Base-by-base conservation (phyloP, 2,113 vertebrate genomes). In the Oncorhynchus masou region DNA sequence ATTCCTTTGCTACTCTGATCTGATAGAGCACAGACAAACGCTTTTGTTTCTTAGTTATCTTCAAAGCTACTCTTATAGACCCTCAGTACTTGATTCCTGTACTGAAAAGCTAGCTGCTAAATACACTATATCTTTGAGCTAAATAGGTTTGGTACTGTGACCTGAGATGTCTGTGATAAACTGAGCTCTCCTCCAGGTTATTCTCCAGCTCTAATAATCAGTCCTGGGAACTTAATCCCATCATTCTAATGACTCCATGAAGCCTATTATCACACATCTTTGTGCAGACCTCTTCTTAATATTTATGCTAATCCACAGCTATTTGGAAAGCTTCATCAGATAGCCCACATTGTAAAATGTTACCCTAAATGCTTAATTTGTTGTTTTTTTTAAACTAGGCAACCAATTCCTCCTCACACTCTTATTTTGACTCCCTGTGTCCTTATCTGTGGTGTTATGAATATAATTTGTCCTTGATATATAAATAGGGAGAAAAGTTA, bases 351-450 rank as follows among this genome's bases (percentile, higher is more conserved):
- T 45, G 39, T 11, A 45, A 45, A 45, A 45, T 45, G 2, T 45
- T 11, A 45, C 9, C 39, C 34, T 69, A 11, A 51, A 65, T 34
- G 34, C 34, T 69, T 8, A 51, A 65, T 62, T 31, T n/a, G 24
- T 22, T 54, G 62, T 29, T 64, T 54, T 73, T 29, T 64, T 62
- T 25, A 74, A 74, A 74, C 29, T n/a, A 39, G 34, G 62, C 31
- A 66, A 49, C 59, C 22, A 64, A 27, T 74, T 19, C 59, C n/a
- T 31, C 22, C n/a, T 9, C 22, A 48, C 72, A 65, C 72, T 51
- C 13, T 62, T 39, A 34, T 24, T 39, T 45, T 39, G 25, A 54
- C 3, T 74, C 19, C 12, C 2, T 71, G 31, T 7, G 24, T 6
- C 72, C 72, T 60, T 16, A 34, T 60, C 25, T 16, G 25, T n/a